Conservation (phyloP, 2,113 vertebrate genomes). For the Vombatus ursinus region DNA sequence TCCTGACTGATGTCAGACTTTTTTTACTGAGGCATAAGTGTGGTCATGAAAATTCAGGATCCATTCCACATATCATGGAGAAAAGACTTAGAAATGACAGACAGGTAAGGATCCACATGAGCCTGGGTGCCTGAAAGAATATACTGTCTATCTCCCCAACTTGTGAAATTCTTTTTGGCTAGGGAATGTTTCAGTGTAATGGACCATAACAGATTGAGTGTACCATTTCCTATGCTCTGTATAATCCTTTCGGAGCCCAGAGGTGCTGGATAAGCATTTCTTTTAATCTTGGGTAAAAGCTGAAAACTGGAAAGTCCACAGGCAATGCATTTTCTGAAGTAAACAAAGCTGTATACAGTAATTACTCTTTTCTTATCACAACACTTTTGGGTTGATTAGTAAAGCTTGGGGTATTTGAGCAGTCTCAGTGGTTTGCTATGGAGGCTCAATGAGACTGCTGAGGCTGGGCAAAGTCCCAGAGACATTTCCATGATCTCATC, state of each 20-base stretch:
- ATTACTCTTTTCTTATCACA: not conserved
- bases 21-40: not conserved
- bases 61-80: not conserved
- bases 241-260: not conserved
- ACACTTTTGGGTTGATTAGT: not conserved
- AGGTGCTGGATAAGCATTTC: not conserved
- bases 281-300: not conserved
- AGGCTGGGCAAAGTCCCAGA: not conserved
- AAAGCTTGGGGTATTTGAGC: not conserved
- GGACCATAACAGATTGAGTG: not conserved
- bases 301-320: not conserved
- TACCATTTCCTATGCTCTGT: not conserved
- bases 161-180: not conserved
- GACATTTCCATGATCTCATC: not conserved
- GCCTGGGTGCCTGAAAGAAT: not conserved
- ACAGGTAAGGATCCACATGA: not conserved
- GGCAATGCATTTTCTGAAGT: not conserved
- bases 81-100: not conserved
- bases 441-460: not conserved
- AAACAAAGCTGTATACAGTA: not conserved
- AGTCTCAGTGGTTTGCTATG: not conserved
- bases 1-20: slow-evolving; percentile 35
- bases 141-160: not conserved
- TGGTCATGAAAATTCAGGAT: not conserved
- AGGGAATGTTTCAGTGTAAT: not conserved